A percentile compares a stretch with the other conserved stretches of the same genome.
phyloP scores from a whole-genome alignment of 2,113 vertebrate species.

The Proteles cristata region DNA sequence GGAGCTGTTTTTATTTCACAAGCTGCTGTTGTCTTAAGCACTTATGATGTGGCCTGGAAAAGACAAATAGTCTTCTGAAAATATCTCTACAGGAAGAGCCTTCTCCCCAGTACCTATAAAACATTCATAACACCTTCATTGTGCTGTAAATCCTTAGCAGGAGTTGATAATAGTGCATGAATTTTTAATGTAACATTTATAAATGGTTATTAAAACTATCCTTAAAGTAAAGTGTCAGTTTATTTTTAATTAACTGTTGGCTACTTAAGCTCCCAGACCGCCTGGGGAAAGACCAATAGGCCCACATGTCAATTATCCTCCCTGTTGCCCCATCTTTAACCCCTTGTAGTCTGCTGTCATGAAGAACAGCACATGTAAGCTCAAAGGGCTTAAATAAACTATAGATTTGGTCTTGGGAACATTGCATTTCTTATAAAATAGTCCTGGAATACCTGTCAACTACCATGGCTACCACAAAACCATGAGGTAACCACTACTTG shows the following conservation, averaged over 20 bases:
- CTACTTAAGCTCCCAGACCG: conserved; percentile 87
- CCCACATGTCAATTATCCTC: conserved; percentile 82
- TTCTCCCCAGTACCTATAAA: conserved; percentile 87
- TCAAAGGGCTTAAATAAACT: not conserved
- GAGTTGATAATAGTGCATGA: conserved; percentile 91
- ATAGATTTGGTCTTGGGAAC: not conserved
- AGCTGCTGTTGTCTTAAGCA: conserved; percentile 67
- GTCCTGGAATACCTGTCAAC: not conserved
- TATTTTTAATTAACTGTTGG: conserved; percentile 93
- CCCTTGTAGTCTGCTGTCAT: conserved; percentile 37
- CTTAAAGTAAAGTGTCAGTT: conserved; percentile 92
- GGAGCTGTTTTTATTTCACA: conserved; percentile 66
- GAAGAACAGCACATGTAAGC: not conserved
- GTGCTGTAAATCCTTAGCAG: conserved; percentile 91
- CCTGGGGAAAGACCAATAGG: conserved; percentile 84
- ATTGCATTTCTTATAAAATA: conserved; percentile 4
- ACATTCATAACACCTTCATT: conserved; percentile 91
- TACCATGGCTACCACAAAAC: not conserved
- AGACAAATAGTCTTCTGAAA: conserved; percentile 85
- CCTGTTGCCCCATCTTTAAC: conserved; percentile 79
- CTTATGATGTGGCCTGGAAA: conserved; percentile 74
- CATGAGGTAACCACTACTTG: not conserved
- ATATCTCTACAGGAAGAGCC: conserved; percentile 83
- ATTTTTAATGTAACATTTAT: conserved; percentile 94
- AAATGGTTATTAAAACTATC: conserved; percentile 93